phyloP scores from a whole-genome alignment of 1,140 invertebrate species.

The Mamestra configurata region DNA sequence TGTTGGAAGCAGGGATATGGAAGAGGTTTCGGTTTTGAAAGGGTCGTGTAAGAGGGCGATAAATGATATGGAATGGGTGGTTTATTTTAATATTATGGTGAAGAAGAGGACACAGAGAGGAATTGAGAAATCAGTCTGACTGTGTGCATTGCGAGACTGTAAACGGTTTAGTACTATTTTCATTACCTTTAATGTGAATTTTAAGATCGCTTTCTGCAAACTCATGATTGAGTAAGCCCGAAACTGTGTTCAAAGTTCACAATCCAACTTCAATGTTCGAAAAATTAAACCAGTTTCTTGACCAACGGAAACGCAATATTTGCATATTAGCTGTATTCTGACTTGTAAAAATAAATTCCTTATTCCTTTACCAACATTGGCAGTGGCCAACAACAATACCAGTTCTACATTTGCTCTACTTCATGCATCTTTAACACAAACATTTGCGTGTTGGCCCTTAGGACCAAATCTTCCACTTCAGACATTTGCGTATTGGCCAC shows the following conservation, averaged over 20 bases:
- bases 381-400: background rate
- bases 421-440: background rate
- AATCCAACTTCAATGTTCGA: background rate
- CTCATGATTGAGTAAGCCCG: too few relatives aligned
- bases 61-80: background rate
- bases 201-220: too few relatives aligned
- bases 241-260: background rate
- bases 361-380: background rate
- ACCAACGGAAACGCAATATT: slow-evolving; percentile 1
- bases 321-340: background rate
- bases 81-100: too few relatives aligned
- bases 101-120: too few relatives aligned
- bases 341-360: background rate
- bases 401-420: background rate
- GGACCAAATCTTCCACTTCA: background rate
- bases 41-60: background rate
- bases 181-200: too few relatives aligned
- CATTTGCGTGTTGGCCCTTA: background rate
- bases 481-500: slow-evolving; percentile 24
- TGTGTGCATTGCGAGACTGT: too few relatives aligned
- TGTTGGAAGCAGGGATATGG: background rate
- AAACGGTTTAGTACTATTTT: too few relatives aligned
- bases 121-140: too few relatives aligned
- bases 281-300: slow-evolving; percentile 1
- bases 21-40: background rate